Evolutionary conservation across 2,113 vertebrate species (phyloP).

Genomic region (Bubo bubo): DNA sequence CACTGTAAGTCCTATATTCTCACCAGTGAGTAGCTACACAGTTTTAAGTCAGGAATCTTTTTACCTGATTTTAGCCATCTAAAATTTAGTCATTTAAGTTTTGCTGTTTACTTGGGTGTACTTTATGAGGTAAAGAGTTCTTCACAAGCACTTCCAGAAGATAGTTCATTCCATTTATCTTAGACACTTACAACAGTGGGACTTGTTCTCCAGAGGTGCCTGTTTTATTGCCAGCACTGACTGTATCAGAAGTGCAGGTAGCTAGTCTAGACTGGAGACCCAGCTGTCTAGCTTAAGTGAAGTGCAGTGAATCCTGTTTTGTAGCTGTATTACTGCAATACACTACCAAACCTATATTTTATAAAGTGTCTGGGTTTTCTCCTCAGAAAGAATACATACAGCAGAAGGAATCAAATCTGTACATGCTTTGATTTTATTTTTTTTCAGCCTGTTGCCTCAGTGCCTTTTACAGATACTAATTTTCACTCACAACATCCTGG

Average conservation of each 20-base stretch:
- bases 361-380: not conserved
- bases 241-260: not conserved
- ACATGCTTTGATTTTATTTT: not conserved
- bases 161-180: not conserved
- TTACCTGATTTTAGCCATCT: not conserved
- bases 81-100: not conserved
- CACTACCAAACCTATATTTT: fast-evolving
- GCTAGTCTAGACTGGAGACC: not conserved
- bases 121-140: not conserved
- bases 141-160: not conserved
- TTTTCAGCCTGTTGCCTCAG: not conserved
- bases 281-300: not conserved
- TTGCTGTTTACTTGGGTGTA: not conserved
- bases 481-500: not conserved
- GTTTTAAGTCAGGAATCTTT: not conserved
- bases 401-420: not conserved
- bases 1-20: not conserved
- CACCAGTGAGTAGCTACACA: not conserved
- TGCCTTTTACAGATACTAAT: not conserved
- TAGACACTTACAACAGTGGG: not conserved
- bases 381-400: not conserved
- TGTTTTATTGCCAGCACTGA: not conserved
- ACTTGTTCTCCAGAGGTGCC: not conserved
- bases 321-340: not conserved
- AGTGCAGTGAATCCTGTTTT: not conserved